These are phyloP conservation scores for Uropsilus gracilis DNA, from an alignment of 2,113 vertebrate genomes.

Conservation along the genomic window DNA sequence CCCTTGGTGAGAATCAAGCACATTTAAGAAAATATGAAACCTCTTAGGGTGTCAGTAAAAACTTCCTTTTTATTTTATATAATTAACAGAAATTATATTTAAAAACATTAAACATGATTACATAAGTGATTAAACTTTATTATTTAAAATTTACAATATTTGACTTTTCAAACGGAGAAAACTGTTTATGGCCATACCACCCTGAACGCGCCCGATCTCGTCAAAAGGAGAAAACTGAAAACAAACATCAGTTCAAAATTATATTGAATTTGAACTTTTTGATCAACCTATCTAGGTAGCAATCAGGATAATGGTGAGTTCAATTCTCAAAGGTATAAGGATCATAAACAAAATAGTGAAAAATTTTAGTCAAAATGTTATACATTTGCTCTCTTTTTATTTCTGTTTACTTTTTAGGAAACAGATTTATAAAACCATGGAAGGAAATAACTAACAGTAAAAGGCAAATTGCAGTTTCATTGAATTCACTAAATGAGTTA, in stretches of 20 bases:
- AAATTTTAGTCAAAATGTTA: neutral
- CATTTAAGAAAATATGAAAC: neutral
- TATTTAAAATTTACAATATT: no score
- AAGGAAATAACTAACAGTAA: conserved; percentile 49
- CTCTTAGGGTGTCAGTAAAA: neutral
- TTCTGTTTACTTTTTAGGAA: neutral
- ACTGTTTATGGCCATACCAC: no score
- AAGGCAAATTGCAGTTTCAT: conserved; percentile 52
- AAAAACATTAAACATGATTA: neutral
- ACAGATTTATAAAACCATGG: neutral
- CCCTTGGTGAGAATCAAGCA: neutral
- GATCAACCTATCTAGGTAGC: neutral
- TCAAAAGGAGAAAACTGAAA: neutral
- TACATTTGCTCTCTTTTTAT: neutral
- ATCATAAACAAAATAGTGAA: neutral
- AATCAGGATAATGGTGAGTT: neutral
- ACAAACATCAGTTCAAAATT: neutral
- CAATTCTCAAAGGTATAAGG: conserved; percentile 6
- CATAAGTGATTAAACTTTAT: neutral
- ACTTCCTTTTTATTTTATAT: neutral
- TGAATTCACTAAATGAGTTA: conserved; percentile 59
- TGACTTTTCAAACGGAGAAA: no score
- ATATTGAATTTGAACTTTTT: neutral
- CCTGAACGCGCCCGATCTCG: no score
- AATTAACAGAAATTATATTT: neutral